These are phyloP conservation scores for Xiphophorus maculatus DNA, from an alignment of 2,113 vertebrate genomes.

Conservation along the genomic window DNA sequence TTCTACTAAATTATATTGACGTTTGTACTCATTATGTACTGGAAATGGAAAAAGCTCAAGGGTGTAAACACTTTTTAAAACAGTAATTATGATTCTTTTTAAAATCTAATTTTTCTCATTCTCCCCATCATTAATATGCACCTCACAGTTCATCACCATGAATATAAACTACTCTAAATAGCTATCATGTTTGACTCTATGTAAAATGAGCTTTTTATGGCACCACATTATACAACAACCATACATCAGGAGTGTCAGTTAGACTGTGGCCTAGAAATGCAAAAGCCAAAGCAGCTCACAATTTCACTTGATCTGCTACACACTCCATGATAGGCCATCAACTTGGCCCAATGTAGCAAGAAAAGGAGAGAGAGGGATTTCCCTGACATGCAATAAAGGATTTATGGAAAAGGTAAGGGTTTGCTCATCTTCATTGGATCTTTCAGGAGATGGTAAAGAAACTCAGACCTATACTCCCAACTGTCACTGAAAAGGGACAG, in stretches of 20 bases:
- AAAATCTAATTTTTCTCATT: not conserved
- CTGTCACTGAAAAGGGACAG: conserved; percentile 25
- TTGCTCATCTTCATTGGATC: conserved; percentile 71
- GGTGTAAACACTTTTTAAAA: not conserved
- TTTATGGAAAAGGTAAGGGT: conserved; percentile 49
- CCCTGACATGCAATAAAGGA: conserved; percentile 70
- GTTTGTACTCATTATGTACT: not conserved
- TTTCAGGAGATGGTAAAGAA: conserved; percentile 39
- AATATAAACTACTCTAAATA: conserved; percentile 11
- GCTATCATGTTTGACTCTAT: not conserved
- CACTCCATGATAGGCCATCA: conserved; percentile 71
- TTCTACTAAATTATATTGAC: no score
- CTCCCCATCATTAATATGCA: not conserved
- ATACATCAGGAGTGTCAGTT: conserved; percentile 30
- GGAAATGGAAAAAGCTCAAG: not conserved
- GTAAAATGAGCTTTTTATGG: conserved; percentile 30
- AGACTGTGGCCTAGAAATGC: conserved; percentile 50
- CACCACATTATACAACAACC: conserved; percentile 44
- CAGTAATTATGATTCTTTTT: not conserved
- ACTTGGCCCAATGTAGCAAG: conserved; percentile 55
- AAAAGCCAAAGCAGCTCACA: conserved; percentile 57
- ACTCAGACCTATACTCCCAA: conserved; percentile 65
- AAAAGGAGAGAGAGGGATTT: conserved; percentile 44
- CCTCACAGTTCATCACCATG: not conserved
- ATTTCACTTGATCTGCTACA: conserved; percentile 69